phyloP scores from a whole-genome alignment of 1,140 invertebrate genomes.

The Eulimnadia texana region DNA sequence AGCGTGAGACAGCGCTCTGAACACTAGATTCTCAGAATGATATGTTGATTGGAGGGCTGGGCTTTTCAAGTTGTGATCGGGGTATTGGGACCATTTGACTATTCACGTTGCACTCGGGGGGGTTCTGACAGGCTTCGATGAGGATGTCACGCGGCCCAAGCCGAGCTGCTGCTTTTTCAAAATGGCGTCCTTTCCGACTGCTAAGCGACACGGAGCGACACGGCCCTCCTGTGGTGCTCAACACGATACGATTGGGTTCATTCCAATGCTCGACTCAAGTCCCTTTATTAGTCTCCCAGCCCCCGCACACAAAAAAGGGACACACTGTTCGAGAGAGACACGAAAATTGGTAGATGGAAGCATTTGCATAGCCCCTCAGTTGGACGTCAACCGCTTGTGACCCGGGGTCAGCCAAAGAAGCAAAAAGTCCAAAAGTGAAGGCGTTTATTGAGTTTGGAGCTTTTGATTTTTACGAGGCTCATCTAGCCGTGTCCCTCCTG shows the following conservation, averaged over 20 bases:
- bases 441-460: neutral
- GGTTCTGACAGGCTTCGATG: neutral
- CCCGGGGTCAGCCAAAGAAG: neutral
- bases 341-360: neutral
- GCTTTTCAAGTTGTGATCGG: neutral
- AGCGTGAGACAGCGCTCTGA: neutral
- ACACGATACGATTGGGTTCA: neutral
- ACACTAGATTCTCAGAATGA: neutral
- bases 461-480: neutral
- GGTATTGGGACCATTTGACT: neutral
- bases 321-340: neutral
- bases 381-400: neutral
- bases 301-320: neutral
- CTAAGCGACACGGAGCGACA: neutral
- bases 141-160: neutral
- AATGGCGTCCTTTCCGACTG: neutral
- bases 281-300: neutral
- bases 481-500: neutral
- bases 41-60: neutral
- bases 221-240: neutral
- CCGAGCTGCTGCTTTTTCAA: neutral
- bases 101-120: neutral
- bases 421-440: neutral
- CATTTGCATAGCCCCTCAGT: neutral
- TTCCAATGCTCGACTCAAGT: neutral